Evolutionary conservation across 2,888 invertebrate genomes (phyloP).

Genomic region (Philereme transversata): DNA sequence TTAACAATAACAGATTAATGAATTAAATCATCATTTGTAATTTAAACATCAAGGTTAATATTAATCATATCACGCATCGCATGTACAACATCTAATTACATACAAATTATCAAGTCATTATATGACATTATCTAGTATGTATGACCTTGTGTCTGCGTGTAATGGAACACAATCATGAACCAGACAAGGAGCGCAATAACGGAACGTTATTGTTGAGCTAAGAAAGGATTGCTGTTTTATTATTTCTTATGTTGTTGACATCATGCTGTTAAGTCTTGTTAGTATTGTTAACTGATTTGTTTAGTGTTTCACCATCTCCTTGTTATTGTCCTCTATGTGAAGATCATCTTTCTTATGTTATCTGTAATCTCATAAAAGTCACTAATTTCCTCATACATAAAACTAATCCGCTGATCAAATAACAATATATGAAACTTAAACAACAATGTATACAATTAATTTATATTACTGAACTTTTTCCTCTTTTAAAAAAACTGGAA

Average conservation of each 20-base stretch:
- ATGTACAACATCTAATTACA: conserved; percentile 34
- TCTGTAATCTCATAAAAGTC: too few relatives aligned
- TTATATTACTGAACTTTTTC: too few relatives aligned
- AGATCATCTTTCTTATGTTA: too few relatives aligned
- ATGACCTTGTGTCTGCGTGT: conserved; percentile 17
- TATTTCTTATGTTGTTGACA: not conserved
- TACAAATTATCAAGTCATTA: conserved; percentile 31
- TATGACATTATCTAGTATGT: conserved; percentile 27
- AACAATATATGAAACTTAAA: too few relatives aligned
- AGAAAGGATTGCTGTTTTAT: conserved; percentile 11
- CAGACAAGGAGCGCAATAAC: conserved; percentile 13
- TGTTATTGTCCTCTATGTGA: too few relatives aligned
- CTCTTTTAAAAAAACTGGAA: too few relatives aligned
- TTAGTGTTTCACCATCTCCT: not conserved
- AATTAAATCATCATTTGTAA: conserved; percentile 19
- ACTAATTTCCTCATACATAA: too few relatives aligned
- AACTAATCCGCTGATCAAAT: too few relatives aligned
- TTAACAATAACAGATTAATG: conserved; percentile 17
- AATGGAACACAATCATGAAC: conserved; percentile 20
- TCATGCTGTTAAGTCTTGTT: conserved; percentile 8
- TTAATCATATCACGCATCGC: conserved; percentile 27
- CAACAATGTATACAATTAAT: too few relatives aligned
- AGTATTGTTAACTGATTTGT: not conserved
- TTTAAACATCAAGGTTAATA: conserved; percentile 21
- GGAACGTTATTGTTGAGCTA: conserved; percentile 11